Evolutionary conservation across 92 coral and sea anemone species (phyloP).

Genomic region (Zoanthus solanderi): DNA sequence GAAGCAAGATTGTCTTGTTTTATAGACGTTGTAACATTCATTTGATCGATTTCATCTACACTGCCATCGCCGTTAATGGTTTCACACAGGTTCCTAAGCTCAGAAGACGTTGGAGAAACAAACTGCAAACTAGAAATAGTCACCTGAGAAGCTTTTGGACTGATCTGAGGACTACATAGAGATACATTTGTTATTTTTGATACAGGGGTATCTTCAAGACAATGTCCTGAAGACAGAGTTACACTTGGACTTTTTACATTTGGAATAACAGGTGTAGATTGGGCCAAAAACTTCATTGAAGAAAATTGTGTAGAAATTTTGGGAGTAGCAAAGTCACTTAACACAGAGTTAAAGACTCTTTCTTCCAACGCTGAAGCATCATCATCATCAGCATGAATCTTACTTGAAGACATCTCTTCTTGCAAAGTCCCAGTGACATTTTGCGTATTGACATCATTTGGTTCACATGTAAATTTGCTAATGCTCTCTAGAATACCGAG

Average conservation of each 20-base stretch:
- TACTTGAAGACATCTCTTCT: neutral
- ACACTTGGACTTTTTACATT: neutral
- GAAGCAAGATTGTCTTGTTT: neutral
- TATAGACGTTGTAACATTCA: neutral
- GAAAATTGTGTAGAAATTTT: neutral
- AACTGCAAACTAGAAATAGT: conserved; percentile 8
- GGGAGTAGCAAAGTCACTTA: conserved; percentile 21
- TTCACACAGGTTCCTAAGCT: conserved; percentile 1
- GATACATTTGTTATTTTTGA: neutral
- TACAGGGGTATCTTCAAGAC: neutral
- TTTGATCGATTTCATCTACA: neutral
- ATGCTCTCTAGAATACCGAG: neutral
- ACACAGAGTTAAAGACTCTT: neutral
- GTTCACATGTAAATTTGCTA: neutral
- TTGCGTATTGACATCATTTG: neutral
- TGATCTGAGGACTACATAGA: neutral
- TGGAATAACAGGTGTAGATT: conserved; percentile 27
- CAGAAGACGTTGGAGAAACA: conserved; percentile 20
- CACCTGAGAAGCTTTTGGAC: neutral
- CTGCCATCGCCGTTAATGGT: neutral
- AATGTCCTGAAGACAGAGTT: neutral
- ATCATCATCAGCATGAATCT: neutral
- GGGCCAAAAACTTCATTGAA: conserved; percentile 13
- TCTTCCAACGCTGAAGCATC: neutral
- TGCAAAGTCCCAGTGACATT: neutral